Evolutionary conservation across 2,113 vertebrate species (phyloP).

Genomic region (Amphilophus citrinellus): DNA sequence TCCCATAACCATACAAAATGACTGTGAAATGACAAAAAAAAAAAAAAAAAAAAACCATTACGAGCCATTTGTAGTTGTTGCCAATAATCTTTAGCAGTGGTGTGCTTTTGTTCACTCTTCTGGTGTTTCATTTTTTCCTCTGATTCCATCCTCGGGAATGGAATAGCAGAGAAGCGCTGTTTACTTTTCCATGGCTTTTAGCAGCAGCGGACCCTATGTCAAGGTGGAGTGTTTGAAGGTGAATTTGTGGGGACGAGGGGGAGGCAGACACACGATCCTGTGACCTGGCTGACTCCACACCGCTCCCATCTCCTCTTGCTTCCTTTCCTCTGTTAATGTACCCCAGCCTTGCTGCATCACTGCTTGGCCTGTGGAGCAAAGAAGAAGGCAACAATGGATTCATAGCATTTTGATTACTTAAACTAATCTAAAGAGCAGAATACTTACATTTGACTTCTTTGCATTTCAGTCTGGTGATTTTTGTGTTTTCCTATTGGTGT

Average conservation of each 20-base stretch:
- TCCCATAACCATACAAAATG: not conserved
- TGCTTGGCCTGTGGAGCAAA: conserved; percentile 50
- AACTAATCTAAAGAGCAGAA: not conserved
- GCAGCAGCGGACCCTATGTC: conserved; percentile 22
- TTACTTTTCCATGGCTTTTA: conserved; percentile 33
- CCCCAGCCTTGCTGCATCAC: conserved; percentile 35
- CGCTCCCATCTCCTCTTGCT: conserved; percentile 5
- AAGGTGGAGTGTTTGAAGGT: conserved; percentile 67
- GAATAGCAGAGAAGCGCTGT: not conserved
- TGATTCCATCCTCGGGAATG: conserved; percentile 27
- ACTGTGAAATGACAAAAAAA: not conserved
- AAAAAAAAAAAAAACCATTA: no score
- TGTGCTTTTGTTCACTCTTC: not conserved
- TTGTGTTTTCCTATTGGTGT: conserved; percentile 3
- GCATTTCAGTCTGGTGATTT: not conserved
- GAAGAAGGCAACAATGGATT: not conserved
- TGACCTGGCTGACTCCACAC: not conserved
- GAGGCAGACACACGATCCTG: conserved; percentile 46
- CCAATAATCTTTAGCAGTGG: not conserved
- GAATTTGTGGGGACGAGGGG: conserved; percentile 40
- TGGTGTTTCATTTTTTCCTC: conserved; percentile 59
- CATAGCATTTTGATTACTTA: not conserved
- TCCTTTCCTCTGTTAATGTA: conserved; percentile 19
- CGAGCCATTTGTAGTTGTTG: not conserved
- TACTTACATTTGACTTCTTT: conserved; percentile 43